Percentiles rank a stretch among this genome's conserved stretches.
Evolutionary conservation across 1,140 invertebrate species (phyloP).

Genomic region (Lepidotrigona ventralis): DNA sequence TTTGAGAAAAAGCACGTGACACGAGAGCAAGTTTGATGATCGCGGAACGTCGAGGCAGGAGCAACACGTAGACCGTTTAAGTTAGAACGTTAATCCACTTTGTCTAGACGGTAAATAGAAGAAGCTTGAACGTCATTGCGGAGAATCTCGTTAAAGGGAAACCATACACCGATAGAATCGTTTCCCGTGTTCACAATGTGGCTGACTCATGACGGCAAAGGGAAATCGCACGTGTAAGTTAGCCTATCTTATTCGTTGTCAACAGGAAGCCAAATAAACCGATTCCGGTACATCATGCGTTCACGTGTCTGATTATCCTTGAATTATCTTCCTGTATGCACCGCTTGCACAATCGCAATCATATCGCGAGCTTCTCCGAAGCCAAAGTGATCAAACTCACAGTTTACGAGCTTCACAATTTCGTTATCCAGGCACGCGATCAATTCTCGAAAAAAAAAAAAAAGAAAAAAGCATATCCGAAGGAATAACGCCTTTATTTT

Average conservation of each 20-base stretch:
- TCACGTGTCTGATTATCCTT: neutral
- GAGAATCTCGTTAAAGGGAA: conserved; percentile 67
- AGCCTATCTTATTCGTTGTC: neutral
- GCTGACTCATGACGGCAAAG: neutral
- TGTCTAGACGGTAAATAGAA: conserved; percentile 52
- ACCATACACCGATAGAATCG: conserved; percentile 51
- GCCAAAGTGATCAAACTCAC: neutral
- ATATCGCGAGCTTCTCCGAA: neutral
- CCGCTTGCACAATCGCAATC: neutral
- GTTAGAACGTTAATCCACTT: conserved; percentile 39
- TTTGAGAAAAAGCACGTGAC: neutral
- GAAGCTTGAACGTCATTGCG: conserved; percentile 42
- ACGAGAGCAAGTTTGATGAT: neutral
- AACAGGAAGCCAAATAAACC: conserved; percentile 22
- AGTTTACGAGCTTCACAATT: neutral
- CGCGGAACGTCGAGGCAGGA: neutral
- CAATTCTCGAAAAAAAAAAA: neutral
- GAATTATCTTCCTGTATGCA: neutral
- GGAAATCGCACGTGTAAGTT: conserved; percentile 15
- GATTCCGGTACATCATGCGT: neutral
- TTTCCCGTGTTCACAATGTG: conserved; percentile 13
- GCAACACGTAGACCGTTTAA: conserved; percentile 54
- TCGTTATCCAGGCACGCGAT: too few species aligned
- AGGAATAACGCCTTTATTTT: too few species aligned
- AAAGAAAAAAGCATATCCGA: neutral